Evolutionary conservation across 2,113 vertebrate species (phyloP).

Genomic region (Procavia capensis): DNA sequence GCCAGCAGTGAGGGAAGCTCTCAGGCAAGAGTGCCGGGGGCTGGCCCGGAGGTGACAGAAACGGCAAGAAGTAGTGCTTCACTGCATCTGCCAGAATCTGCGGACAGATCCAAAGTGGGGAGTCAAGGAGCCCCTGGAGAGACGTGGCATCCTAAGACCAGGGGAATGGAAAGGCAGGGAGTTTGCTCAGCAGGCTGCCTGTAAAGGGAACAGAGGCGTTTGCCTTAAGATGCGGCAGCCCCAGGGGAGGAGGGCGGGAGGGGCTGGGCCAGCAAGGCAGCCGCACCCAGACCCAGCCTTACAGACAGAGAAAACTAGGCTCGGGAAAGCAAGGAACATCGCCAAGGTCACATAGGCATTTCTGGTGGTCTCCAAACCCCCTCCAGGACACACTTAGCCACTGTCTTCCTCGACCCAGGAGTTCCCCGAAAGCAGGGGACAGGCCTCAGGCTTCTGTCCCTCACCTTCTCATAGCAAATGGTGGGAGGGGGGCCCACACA

Average conservation of each 20-base stretch:
- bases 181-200: background rate
- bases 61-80: rapidly evolving
- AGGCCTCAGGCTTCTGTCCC: background rate
- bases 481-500: background rate
- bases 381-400: background rate
- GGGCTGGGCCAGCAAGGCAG: background rate
- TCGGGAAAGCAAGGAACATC: background rate
- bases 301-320: background rate
- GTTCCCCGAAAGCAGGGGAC: background rate
- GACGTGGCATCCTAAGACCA: background rate
- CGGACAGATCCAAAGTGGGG: rapidly evolving
- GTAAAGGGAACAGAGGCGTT: too few species aligned
- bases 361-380: background rate
- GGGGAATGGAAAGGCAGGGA: background rate
- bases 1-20: rapidly evolving
- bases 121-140: too few species aligned
- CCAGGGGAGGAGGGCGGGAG: background rate
- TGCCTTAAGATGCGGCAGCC: background rate
- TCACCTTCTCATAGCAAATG: rapidly evolving
- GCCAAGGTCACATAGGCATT: background rate
- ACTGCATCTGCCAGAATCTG: too few species aligned
- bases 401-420: background rate
- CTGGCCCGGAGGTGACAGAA: background rate
- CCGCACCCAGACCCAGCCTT: background rate
- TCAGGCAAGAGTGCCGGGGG: too few species aligned